Evolutionary conservation across 2,113 vertebrate genomes (phyloP).

Genomic region (Salminus brasiliensis): DNA sequence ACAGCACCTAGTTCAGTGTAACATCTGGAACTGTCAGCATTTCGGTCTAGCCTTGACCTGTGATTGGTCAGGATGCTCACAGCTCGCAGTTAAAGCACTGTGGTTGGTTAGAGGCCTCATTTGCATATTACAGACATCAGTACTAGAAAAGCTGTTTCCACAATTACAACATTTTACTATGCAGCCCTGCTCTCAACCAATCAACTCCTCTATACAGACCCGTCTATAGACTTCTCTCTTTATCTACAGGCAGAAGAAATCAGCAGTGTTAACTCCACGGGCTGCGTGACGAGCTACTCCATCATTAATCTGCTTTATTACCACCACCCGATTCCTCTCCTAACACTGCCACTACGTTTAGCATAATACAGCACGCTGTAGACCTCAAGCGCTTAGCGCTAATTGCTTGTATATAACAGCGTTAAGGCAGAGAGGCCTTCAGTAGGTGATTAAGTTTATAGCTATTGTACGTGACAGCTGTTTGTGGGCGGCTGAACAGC

Average conservation of each 20-base stretch:
- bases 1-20: too few relatives aligned
- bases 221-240: not conserved
- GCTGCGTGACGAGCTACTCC: not conserved
- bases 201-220: too few relatives aligned
- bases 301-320: not conserved
- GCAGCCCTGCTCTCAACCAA: too few relatives aligned
- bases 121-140: too few relatives aligned
- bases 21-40: too few relatives aligned
- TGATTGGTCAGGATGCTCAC: too few relatives aligned
- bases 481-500: not conserved
- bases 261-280: not conserved
- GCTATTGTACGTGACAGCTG: conserved; percentile 8
- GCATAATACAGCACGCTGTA: not conserved
- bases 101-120: too few relatives aligned
- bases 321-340: not conserved
- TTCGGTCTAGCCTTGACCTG: too few relatives aligned
- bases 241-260: not conserved
- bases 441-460: not conserved
- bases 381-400: not conserved
- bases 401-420: not conserved
- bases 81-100: too few relatives aligned
- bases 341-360: not conserved
- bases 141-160: too few relatives aligned
- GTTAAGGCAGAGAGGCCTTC: not conserved
- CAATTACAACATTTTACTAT: too few relatives aligned